These are phyloP conservation scores for Meghimatium bilineatum DNA, from an alignment of 2,888 invertebrate species.

Conservation along the genomic window DNA sequence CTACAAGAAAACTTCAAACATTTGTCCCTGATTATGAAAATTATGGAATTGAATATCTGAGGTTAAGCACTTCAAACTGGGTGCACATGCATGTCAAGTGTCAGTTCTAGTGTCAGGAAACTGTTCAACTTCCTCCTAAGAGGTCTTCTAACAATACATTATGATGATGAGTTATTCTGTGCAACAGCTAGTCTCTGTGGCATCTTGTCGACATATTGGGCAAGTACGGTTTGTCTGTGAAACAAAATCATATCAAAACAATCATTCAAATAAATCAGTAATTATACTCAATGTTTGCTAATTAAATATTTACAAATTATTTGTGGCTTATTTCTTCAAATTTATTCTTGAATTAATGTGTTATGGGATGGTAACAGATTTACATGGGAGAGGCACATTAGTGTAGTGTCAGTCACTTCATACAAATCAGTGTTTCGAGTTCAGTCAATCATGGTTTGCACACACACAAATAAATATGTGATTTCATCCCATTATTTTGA, in stretches of 20 bases:
- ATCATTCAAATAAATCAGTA: not conserved
- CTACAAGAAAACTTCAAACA: slow-evolving; percentile 13
- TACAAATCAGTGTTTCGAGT: too few relatives aligned
- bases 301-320: too few relatives aligned
- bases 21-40: slow-evolving; percentile 28
- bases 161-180: slow-evolving; percentile 56
- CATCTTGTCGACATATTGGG: slow-evolving; percentile 96
- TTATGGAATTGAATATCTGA: slow-evolving; percentile 30
- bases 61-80: slow-evolving; percentile 6
- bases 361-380: too few relatives aligned
- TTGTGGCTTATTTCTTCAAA: too few relatives aligned
- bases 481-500: too few relatives aligned
- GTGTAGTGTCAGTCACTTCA: too few relatives aligned
- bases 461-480: too few relatives aligned
- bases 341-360: too few relatives aligned
- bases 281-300: not conserved
- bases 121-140: not conserved
- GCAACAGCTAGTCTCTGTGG: slow-evolving; percentile 82
- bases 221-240: slow-evolving; percentile 94
- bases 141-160: too few relatives aligned
- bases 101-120: not conserved
- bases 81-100: slow-evolving; percentile 5
- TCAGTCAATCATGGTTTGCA: too few relatives aligned
- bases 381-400: too few relatives aligned
- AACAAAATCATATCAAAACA: slow-evolving; percentile 69